Base-by-base conservation (phyloP, 2,888 invertebrate genomes). In the Amphipyra berbera region DNA sequence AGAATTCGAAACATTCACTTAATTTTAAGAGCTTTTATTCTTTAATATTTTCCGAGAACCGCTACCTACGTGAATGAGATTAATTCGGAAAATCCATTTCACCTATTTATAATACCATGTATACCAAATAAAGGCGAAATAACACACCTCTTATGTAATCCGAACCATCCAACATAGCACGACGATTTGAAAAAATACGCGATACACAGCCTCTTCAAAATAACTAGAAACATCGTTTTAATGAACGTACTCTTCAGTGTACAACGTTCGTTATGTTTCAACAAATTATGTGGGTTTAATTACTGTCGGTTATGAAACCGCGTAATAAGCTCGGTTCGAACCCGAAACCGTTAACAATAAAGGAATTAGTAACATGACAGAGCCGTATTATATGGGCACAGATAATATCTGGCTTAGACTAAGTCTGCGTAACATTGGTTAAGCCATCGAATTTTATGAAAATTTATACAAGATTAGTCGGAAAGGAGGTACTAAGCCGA, bases 261-360 rank as follows among this genome's bases (percentile, higher is more conserved):
- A 61, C 33, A 46, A 1, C 9, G 12, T 7, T 15, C n/a, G 6
- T 13, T 46, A 44, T 46, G 56, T 56, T 61, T 55, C 50, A 42
- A 47, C 61, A 60, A 57, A 46, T 54, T 35, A 47, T 53, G 49
- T 55, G 41, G 14, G 59, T 41, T 54, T 71, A 47, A 66, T 76
- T 62, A 61, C 59, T 62, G 50, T 42, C 7, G 33, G 52, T 41
- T 21, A 4, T 12, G 27, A 61, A 61, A 57, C 72, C 52, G 37
- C 62, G 61, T 60, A 60, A 55, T 76, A 71, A 62, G 56, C 61
- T 62, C 41, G 13, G 70, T 64, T 44, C 1, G 42, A 53, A 47
- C 61, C 61, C 58, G 65, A 73, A 75, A 65, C 61, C 48, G 54
- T 59, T 35, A 62, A 75, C 61, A 70, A 61, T 71, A 61, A 50